These are phyloP conservation scores for Micropterix aruncella DNA, from an alignment of 2,888 invertebrate species.

Conservation along the genomic window DNA sequence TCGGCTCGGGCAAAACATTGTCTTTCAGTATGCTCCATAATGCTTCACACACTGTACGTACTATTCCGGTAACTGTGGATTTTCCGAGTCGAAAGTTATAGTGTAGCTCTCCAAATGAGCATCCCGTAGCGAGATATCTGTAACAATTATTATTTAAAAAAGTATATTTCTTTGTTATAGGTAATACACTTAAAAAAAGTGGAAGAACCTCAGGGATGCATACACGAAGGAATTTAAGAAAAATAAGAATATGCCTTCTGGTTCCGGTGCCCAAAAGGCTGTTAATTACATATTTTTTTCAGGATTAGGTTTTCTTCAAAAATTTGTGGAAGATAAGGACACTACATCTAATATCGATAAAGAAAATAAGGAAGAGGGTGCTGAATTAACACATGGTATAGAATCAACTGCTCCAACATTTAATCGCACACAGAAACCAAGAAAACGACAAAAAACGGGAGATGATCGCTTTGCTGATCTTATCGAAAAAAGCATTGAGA, in stretches of 20 bases:
- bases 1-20: constrained; percentile 10
- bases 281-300: constrained; percentile 15
- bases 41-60: constrained; percentile 13
- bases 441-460: too few relatives aligned
- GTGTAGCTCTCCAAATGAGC: constrained; percentile 14
- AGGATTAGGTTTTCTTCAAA: constrained; percentile 15
- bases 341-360: constrained; percentile 5
- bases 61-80: constrained; percentile 15
- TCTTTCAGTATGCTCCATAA: constrained; percentile 14
- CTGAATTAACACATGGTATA: too few relatives aligned
- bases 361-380: too few relatives aligned
- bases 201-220: constrained; percentile 15
- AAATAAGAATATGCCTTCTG: constrained; percentile 12
- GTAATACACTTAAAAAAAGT: too few relatives aligned
- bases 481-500: too few relatives aligned
- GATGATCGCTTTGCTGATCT: too few relatives aligned
- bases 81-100: constrained; percentile 14
- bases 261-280: constrained; percentile 13
- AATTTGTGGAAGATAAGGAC: constrained; percentile 13
- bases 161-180: too few relatives aligned
- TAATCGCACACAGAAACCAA: too few relatives aligned
- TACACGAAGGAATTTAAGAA: constrained; percentile 14
- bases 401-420: too few relatives aligned
- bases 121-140: constrained; percentile 15
- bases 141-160: too few relatives aligned